These are phyloP conservation scores for Enteromius paludinosus DNA, from an alignment of 2,797 vertebrate genomes.

Conservation along the genomic window DNA sequence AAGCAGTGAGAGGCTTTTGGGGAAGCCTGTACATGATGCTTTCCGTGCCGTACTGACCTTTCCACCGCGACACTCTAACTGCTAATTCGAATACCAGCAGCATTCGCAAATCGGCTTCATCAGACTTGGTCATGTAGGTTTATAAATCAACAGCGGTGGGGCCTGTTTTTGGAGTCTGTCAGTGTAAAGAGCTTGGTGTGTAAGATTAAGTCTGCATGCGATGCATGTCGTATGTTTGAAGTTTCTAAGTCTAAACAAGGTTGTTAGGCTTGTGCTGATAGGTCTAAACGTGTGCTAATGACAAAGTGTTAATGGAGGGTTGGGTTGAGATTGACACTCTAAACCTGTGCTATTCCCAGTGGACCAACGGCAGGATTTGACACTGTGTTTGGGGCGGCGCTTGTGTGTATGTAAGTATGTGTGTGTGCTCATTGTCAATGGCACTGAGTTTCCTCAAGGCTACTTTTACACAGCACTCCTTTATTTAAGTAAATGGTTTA, in stretches of 20 bases:
- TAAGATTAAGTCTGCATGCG: conserved; percentile 25
- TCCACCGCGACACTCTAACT: conserved; percentile 45
- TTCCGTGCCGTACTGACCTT: conserved; percentile 51
- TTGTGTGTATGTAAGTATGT: background rate
- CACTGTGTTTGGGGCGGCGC: conserved; percentile 14
- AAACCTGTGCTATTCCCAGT: conserved; percentile 39
- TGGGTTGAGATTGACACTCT: conserved; percentile 47
- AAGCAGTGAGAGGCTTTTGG: conserved; percentile 50
- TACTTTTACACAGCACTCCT: background rate
- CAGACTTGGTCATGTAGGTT: conserved; percentile 31
- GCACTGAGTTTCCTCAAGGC: background rate
- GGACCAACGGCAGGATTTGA: conserved; percentile 42
- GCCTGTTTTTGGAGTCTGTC: conserved; percentile 9
- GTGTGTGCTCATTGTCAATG: background rate
- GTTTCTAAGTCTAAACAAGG: conserved; percentile 49
- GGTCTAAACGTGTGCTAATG: conserved; percentile 60
- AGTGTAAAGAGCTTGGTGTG: conserved; percentile 22
- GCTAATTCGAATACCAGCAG: conserved; percentile 45
- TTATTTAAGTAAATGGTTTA: background rate
- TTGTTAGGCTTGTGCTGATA: conserved; percentile 55
- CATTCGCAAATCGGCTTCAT: conserved; percentile 30
- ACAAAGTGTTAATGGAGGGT: conserved; percentile 59
- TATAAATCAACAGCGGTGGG: conserved; percentile 23
- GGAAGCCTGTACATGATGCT: conserved; percentile 46
- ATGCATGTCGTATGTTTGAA: conserved; percentile 43